phyloP scores from a whole-genome alignment of 1,140 invertebrate genomes.

The Drosophila eugracilis region DNA sequence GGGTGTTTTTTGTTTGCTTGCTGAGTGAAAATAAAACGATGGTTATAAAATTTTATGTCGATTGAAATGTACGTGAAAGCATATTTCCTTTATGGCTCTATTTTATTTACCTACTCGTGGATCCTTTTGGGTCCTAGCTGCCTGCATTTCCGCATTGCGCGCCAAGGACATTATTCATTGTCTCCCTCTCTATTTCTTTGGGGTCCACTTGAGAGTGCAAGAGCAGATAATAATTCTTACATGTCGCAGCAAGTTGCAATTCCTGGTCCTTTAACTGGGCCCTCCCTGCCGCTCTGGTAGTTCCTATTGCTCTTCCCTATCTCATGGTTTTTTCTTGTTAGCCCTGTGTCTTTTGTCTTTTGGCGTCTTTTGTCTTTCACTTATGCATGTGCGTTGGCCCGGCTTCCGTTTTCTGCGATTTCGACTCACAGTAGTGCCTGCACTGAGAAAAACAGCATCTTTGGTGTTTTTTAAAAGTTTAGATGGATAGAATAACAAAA shows the following conservation, averaged over 20 bases:
- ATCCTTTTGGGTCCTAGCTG: conserved; percentile 8
- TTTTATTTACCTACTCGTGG: conserved; percentile 73
- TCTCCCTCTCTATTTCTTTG: conserved; percentile 35
- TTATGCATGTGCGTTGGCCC: conserved; percentile 73
- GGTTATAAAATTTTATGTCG: conserved; percentile 77
- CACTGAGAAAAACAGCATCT: conserved; percentile 5
- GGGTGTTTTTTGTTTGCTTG: conserved; percentile 20
- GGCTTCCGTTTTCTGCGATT: conserved; percentile 46
- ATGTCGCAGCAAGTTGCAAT: conserved; percentile 64
- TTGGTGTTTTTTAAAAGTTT: too few relatives aligned
- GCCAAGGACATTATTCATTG: conserved; percentile 80
- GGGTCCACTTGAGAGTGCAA: conserved; percentile 71
- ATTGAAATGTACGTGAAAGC: conserved; percentile 73
- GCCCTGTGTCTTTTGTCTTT: conserved; percentile 60
- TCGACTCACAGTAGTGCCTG: background rate
- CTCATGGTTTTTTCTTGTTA: conserved; percentile 17
- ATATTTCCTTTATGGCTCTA: conserved; percentile 78
- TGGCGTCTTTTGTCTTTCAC: conserved; percentile 71
- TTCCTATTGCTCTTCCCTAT: conserved; percentile 57
- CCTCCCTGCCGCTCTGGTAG: conserved; percentile 42
- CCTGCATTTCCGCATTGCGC: conserved; percentile 77
- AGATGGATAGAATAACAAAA: too few relatives aligned
- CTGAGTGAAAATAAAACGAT: conserved; percentile 73
- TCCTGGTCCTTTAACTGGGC: conserved; percentile 53
- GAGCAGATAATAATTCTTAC: conserved; percentile 79